Base-by-base conservation (phyloP, 2,888 invertebrate genomes). In the Machimus rusticus region DNA sequence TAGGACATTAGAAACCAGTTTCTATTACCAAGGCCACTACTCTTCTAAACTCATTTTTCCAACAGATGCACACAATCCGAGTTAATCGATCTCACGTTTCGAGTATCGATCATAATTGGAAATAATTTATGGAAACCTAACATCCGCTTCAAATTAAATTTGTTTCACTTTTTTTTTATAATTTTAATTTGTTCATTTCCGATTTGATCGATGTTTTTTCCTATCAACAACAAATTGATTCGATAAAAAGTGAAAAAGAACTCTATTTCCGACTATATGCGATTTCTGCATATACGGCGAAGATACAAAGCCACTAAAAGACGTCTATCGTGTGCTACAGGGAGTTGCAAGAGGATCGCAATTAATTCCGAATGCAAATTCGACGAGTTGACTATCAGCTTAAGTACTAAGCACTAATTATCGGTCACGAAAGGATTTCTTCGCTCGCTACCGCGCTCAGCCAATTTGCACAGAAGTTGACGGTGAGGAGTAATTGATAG, bases 281-380 rank as follows among this genome's bases (percentile, higher is more conserved):
- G n/a, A 51, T 51, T 51, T 51, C 6, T 51, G 19, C n/a, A 51
- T 5, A 51, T 51, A 51, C 16, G n/a, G 3, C 16, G 6, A n/a
- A 23, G 66, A 66, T 66, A 9, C 28, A 66, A 66, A 66, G 12
- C 23, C 12, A 23, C 12, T 23, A 9, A 66, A 66, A 23, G 28
- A 66, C 28, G 66, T 19, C 9, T 23, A 66, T 66, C 23, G 66
- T 66, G 28, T 66, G 66, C 23, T 12, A 66, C 4, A 28, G 66
- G 66, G 12, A 23, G 66, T 3, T 66, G 66, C 66, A 19, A 74
- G 34, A 12, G 34, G 19, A 16, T 14, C 31, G 34, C 86, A 86
- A 86, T 86, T 86, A 86, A 86, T 86, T 86, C 66, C 37, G 79
- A 66, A 86, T 86, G 86, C 86, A 79, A 86, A 86, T 86, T 86